Evolutionary conservation across 2,888 invertebrate genomes (phyloP), one percentile per base, ranked within the genome.

Genomic region (Cerastis leucographa): DNA sequence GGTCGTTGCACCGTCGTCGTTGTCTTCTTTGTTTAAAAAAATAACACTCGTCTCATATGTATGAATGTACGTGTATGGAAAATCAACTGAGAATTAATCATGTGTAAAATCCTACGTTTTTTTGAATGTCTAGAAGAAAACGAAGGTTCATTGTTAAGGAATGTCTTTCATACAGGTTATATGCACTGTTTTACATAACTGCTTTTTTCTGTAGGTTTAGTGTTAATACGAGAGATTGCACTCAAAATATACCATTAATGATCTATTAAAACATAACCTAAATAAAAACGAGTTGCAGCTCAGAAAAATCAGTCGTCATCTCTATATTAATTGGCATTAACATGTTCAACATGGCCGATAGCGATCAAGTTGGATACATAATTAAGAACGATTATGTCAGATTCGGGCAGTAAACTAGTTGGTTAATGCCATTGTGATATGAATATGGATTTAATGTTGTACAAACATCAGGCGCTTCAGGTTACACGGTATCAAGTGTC

Each of bases 1-100:
- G 96, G 95, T 95, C 95, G 90, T 92, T 94, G 95, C 92, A 88
- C 95, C 91, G 90, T 79, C 35, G 35, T 35, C 90, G 83, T 84
- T 88, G 88, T 89, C 83, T 90, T 92, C 94, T 95, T 95, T 96
- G 95, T 95, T 96, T 91, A 92, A 94, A 95, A 94, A 94, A 93
- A 92, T 90, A 94, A 93, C 93, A 93, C 93, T 93, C 92, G 92
- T 93, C 92, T 93, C 84, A 84, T 82, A 87, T 83, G 87, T 88
- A 88, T 87, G 85, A 90, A 91, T 89, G 91, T 90, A 93, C 95
- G 94, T 94, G 95, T 89, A 91, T 91, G 92, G 94, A 93, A 94
- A 93, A 90, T 88, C 89, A 94, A 94, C 90, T 91, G 88, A 87
- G 88, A 91, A 90, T 91, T 91, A 92, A 91, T 91, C 92, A 92